A percentile compares a stretch with the other conserved stretches of the same genome.
Evolutionary conservation across 1,140 invertebrate species (phyloP).

Genomic region (Ips nitidus): DNA sequence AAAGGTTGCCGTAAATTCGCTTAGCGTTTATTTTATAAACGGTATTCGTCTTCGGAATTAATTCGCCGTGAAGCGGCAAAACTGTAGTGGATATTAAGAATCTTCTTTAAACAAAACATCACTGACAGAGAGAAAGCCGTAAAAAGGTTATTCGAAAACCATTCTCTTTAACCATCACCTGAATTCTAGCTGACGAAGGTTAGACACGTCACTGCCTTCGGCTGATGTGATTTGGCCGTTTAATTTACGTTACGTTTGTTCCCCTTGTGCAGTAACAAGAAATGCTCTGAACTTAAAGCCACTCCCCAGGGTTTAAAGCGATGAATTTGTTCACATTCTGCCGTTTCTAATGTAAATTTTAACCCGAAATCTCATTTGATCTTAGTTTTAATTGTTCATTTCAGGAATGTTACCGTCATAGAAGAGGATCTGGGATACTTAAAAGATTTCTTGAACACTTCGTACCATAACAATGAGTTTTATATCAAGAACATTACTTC

Average conservation of each 20-base stretch:
- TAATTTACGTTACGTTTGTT: conserved; percentile 27
- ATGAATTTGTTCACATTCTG: conserved; percentile 15
- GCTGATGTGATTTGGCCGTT: conserved; percentile 23
- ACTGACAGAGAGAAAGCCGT: background rate
- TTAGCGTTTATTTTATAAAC: too few relatives aligned
- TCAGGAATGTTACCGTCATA: conserved; percentile 67
- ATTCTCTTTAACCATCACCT: conserved; percentile 7
- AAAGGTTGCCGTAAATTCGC: background rate
- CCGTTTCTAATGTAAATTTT: conserved; percentile 5
- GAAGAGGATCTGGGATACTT: conserved; percentile 73
- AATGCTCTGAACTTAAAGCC: conserved; percentile 26
- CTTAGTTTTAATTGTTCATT: conserved; percentile 19
- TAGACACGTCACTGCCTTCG: conserved; percentile 20
- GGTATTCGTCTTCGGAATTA: too few relatives aligned
- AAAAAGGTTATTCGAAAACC: background rate
- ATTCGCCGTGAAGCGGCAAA: too few relatives aligned
- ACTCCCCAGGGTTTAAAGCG: conserved; percentile 16
- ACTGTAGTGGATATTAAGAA: background rate
- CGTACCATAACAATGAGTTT: conserved; percentile 79
- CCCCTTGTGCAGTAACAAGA: conserved; percentile 15
- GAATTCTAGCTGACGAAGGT: conserved; percentile 22
- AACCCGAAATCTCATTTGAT: conserved; percentile 7
- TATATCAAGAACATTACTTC: conserved; percentile 76
- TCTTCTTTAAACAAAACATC: background rate
- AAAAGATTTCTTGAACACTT: conserved; percentile 69